phyloP scores from a whole-genome alignment of 2,888 invertebrate genomes.

The Nemapogon koenigi region DNA sequence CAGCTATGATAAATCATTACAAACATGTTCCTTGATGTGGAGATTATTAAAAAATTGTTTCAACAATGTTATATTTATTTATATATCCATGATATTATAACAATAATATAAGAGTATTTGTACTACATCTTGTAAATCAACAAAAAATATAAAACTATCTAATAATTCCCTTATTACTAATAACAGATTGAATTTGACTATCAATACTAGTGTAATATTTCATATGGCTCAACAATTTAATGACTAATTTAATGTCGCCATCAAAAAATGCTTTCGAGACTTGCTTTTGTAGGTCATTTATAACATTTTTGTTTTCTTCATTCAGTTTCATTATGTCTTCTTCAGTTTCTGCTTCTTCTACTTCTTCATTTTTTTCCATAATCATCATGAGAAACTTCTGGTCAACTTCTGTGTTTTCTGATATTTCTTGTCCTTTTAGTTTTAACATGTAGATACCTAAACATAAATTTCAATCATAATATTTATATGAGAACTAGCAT shows the following conservation, averaged over 20 bases:
- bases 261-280: conserved; percentile 70
- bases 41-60: no score
- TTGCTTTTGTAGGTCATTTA: conserved; percentile 59
- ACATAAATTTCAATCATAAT: no score
- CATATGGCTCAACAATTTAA: conserved; percentile 72
- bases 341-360: conserved; percentile 69
- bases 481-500: no score
- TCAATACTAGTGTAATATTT: conserved; percentile 87
- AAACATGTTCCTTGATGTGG: no score
- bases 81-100: no score
- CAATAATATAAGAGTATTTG: no score
- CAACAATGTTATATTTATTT: no score
- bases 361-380: conserved; percentile 90
- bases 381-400: conserved; percentile 78
- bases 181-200: conserved; percentile 72
- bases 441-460: conserved; percentile 79
- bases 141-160: no score
- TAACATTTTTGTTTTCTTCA: conserved; percentile 58
- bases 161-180: conserved; percentile 66
- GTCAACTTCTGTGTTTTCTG: conserved; percentile 72
- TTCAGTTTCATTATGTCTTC: conserved; percentile 66
- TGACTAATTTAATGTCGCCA: conserved; percentile 69
- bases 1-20: no score
- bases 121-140: no score
- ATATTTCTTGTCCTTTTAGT: conserved; percentile 69